Percentiles rank a stretch among this genome's conserved stretches.
These are phyloP conservation scores for Isurus oxyrinchus DNA, from an alignment of 2,113 vertebrate genomes.

Conservation along the genomic window DNA sequence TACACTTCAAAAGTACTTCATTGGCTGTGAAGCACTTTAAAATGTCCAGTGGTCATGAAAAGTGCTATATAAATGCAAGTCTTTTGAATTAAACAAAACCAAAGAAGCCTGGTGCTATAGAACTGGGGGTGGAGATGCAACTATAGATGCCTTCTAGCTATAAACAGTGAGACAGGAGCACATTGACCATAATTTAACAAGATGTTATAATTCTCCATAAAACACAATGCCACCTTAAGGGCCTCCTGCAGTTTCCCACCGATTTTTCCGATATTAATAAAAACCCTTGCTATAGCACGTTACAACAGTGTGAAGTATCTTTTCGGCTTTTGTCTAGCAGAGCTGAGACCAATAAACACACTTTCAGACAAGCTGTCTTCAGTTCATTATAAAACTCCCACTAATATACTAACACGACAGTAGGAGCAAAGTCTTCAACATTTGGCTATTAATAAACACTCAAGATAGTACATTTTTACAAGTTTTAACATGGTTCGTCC, in stretches of 20 bases:
- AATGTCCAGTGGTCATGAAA: not conserved
- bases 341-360: conserved; percentile 10
- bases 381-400: not conserved
- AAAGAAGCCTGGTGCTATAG: not conserved
- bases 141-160: not conserved
- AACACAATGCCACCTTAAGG: not conserved
- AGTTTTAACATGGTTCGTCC: not conserved
- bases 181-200: conserved; percentile 3
- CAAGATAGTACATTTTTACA: not conserved
- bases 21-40: not conserved
- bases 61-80: not conserved
- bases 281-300: not conserved
- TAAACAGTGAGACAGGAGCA: not conserved
- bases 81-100: not conserved
- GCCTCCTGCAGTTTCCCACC: not conserved
- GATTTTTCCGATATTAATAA: not conserved
- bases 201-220: not conserved
- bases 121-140: not conserved
- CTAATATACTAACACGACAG: not conserved
- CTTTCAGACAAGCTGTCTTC: conserved; percentile 18
- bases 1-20: not conserved
- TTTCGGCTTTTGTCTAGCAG: not conserved
- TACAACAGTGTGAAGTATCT: conserved; percentile 20
- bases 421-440: not conserved
- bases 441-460: not conserved